phyloP scores from a whole-genome alignment of 2,888 invertebrate genomes.

The Tipula lateralis region DNA sequence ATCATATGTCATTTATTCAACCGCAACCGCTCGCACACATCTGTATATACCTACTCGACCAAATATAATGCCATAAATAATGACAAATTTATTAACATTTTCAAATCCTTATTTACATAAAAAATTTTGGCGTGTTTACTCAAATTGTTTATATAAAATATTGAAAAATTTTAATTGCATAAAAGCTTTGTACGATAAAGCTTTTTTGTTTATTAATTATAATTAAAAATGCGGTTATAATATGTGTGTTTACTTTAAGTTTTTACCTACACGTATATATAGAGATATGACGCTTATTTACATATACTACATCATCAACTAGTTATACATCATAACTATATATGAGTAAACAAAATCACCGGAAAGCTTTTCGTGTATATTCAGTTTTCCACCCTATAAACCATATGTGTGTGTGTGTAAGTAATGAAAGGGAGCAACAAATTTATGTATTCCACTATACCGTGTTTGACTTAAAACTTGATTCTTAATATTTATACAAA shows the following conservation, averaged over 20 bases:
- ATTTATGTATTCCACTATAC: not conserved
- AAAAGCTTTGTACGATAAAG: not conserved
- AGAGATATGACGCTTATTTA: not conserved
- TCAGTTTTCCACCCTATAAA: not conserved
- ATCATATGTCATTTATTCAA: too few species aligned
- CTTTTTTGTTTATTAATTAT: not conserved
- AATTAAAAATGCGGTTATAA: not conserved
- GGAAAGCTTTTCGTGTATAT: not conserved
- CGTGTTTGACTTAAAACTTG: not conserved
- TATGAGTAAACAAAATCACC: not conserved
- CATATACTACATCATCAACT: not conserved
- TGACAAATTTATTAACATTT: not conserved
- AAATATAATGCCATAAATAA: not conserved
- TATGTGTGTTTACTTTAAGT: not conserved
- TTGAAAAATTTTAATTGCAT: not conserved
- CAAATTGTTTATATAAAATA: not conserved
- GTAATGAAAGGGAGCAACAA: not conserved
- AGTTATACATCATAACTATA: not conserved
- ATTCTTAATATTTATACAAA: not conserved
- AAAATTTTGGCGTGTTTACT: not conserved
- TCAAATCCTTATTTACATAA: constrained; percentile 11
- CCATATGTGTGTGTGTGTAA: not conserved
- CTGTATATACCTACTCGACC: not conserved
- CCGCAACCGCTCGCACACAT: not conserved
- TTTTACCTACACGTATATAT: not conserved